These are phyloP conservation scores for Dendrocincla tyrannina DNA, from an alignment of 2,797 vertebrate genomes.

Conservation along the genomic window DNA sequence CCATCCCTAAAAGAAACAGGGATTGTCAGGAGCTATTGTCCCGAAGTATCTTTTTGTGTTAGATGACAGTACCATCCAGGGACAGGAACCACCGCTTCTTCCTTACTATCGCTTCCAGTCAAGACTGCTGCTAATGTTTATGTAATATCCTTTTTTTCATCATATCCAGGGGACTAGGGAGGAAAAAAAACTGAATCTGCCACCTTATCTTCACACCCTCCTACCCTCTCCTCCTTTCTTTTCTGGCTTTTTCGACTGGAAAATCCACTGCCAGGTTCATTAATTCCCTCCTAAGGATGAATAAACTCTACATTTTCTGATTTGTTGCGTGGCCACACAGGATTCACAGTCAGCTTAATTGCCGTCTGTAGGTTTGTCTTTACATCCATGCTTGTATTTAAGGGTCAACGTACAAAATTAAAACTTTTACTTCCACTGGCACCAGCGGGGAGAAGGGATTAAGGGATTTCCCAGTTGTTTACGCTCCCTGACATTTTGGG, in stretches of 20 bases:
- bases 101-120: not conserved
- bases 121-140: not conserved
- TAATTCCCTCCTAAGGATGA: not conserved
- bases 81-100: not conserved
- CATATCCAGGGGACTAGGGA: not conserved
- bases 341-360: not conserved
- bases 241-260: not conserved
- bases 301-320: not conserved
- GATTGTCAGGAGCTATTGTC: not conserved
- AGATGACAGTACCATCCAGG: not conserved
- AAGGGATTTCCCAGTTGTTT: no score
- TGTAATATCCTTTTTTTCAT: not conserved
- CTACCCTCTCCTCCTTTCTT: not conserved
- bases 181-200: not conserved
- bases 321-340: rapidly evolving
- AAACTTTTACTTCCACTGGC: not conserved
- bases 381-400: rapidly evolving
- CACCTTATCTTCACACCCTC: not conserved
- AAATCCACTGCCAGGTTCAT: not conserved
- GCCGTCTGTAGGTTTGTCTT: not conserved
- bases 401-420: not conserved
- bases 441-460: rapidly evolving
- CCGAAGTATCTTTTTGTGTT: not conserved
- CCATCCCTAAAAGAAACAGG: rapidly evolving
- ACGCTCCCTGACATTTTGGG: not conserved